Base-by-base conservation (phyloP, 2,113 vertebrate genomes). In the Epinephelus lanceolatus region DNA sequence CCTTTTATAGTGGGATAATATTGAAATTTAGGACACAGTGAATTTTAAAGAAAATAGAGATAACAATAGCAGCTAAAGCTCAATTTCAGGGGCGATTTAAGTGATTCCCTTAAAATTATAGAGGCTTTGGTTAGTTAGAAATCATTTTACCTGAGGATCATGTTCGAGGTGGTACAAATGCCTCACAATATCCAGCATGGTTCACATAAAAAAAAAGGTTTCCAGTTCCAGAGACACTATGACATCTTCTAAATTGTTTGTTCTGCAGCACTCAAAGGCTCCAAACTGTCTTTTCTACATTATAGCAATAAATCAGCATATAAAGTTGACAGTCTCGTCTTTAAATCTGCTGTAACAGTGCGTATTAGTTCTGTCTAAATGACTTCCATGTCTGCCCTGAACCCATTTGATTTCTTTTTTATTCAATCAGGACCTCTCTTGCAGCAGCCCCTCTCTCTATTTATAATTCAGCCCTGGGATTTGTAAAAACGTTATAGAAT, bases 111-210 rank as follows among this genome's bases (percentile, higher is more conserved):
- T 81, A 10, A 59, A 74, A 81, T 76, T 23, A 71, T 13, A 62
- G 71, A 67, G 3, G 25, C 52, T 83, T 87, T 85, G 65, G 70
- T 84, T 47, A n/a, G 53, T 30, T 59, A 63, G 3, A 73, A 61
- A 65, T 71, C 0, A 37, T 76, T 80, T 76, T 65, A 87, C 88
- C 87, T 91, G 88, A 92, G 87, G 69, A 79, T 82, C 69, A 81
- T 80, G 52, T 80, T 51, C 71, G 42, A 15, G 60, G 18, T 71
- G 49, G 45, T 25, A 55, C 10, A 71, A 80, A 76, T 27, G 19
- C 45, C 15, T 59, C 57, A 71, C 13, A 72, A 68, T 25, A 33
- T 59, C 60, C 71, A 84, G 71, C 74, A 83, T 30, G 53, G 49
- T 21, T 86, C 23, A 80, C 30, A 60, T 30, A 5, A 70, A 60